Conservation (phyloP, 2,797 vertebrate genomes). For the Hirundo rustica region DNA sequence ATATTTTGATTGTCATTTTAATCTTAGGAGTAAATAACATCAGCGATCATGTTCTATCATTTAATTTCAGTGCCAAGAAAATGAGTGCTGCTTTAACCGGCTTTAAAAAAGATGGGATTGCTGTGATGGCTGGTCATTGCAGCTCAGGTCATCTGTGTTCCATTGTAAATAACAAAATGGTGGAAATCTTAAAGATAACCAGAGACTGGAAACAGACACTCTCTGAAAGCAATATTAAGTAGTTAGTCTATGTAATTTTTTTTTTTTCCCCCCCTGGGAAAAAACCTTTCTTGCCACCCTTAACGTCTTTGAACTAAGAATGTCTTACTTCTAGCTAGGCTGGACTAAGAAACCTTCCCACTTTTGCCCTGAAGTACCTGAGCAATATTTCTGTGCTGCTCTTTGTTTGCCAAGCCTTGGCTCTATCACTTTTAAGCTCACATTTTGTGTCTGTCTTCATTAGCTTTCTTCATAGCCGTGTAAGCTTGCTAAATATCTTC, state of each 20-base stretch:
- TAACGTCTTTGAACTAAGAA: neutral
- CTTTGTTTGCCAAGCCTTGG: neutral
- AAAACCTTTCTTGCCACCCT: neutral
- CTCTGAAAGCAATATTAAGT: neutral
- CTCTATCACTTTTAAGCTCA: neutral
- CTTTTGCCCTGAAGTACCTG: neutral
- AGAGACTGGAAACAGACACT: neutral
- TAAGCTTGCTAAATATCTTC: neutral
- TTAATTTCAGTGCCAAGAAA: slow-evolving; percentile 32
- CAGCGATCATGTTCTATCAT: neutral
- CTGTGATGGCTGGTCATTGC: neutral
- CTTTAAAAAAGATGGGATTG: neutral
- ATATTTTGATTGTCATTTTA: slow-evolving; percentile 60
- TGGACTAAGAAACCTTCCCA: neutral
- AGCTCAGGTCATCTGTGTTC: neutral
- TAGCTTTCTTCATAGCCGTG: neutral
- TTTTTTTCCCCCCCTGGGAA: neutral
- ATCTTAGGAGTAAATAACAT: slow-evolving; percentile 52
- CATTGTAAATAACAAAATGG: neutral
- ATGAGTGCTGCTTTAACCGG: neutral
- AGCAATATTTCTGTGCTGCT: neutral
- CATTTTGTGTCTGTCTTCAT: neutral
- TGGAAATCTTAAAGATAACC: neutral
- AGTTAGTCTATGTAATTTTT: neutral
- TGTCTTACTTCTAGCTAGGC: neutral